Percentiles rank a stretch among this genome's conserved stretches.
These are phyloP conservation scores for Chondrosia reniformis DNA, from an alignment of 37 sponge, comb jelly and placozoan species.

Conservation along the genomic window DNA sequence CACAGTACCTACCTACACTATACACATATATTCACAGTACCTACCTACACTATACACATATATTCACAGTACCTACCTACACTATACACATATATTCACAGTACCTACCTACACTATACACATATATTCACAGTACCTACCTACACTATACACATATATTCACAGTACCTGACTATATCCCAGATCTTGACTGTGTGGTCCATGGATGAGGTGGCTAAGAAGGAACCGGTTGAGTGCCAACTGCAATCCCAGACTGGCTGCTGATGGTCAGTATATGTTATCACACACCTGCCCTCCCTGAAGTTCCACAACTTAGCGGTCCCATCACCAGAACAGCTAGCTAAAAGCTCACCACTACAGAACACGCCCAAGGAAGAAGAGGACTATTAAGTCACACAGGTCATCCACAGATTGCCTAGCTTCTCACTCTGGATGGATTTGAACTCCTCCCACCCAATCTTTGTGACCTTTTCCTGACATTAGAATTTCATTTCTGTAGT, in stretches of 20 bases:
- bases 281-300: constrained; percentile 38
- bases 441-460: constrained; percentile 75
- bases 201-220: constrained; percentile 76
- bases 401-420: no score
- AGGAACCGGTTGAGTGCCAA: constrained; percentile 80
- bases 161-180: constrained; percentile 49
- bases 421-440: constrained; percentile 58
- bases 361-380: neutral
- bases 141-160: neutral
- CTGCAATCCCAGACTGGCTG: constrained; percentile 88
- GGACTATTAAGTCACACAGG: no score
- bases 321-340: constrained; percentile 88
- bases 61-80: no score
- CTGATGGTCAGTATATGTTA: constrained; percentile 78
- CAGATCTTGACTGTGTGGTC: constrained; percentile 85
- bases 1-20: no score
- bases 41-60: no score
- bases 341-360: constrained; percentile 65
- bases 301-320: constrained; percentile 91
- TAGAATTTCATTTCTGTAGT: no score
- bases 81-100: no score
- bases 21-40: no score
- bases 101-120: no score
- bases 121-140: no score
- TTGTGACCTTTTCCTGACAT: constrained; percentile 89